Evolutionary conservation across 2,888 invertebrate genomes (phyloP), one percentile per base, ranked within the genome.

Genomic region (Galerucella pusilla): DNA sequence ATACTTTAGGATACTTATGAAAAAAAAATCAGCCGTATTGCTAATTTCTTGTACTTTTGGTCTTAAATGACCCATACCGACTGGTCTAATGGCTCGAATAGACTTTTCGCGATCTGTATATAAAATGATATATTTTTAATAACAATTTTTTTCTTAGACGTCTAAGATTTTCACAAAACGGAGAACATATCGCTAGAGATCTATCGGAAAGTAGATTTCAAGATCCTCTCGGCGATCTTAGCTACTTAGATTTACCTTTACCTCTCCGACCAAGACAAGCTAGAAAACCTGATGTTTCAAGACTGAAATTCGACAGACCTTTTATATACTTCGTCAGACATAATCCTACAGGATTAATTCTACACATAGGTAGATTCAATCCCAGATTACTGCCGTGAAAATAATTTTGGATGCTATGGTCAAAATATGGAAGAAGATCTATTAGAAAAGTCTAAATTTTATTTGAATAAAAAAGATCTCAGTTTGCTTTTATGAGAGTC

Each of bases 251-350:
- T 60, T 80, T 94, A 77, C 94, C 94, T 0, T 84, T 94, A 68
- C 92, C 93, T 20, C 87, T 93, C 45, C 88, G 94, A 73, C 94
- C 94, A 2, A 88, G 94, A 80, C 94, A 94, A 82, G 93, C 93
- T 3, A 89, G 93, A 49, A 87, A 93, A 14, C 93, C 93, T 0
- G 92, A 94, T 68, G 89, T 90, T 20, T 94, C 94, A 6, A 90
- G 96, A 84, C 89, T 97, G 84, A 92, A 94, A 82, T 94, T 96
- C 85, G 96, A 97, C 83, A 90, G 96, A 84, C 96, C 96, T 0
- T 97, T 97, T 90, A 89, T 97, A 42, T 97, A 94, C 87, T 94
- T 96, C 82, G 94, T 96, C 14, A 91, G 96, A 84, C 96, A 97
- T 87, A 96, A 96, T 87, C 96, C 96, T 1, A 94, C 96, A n/a